Percentiles rank a stretch among this genome's conserved stretches.
These are phyloP conservation scores for Trichonephila clavipes DNA, from an alignment of 1,140 invertebrate species.

Conservation along the genomic window DNA sequence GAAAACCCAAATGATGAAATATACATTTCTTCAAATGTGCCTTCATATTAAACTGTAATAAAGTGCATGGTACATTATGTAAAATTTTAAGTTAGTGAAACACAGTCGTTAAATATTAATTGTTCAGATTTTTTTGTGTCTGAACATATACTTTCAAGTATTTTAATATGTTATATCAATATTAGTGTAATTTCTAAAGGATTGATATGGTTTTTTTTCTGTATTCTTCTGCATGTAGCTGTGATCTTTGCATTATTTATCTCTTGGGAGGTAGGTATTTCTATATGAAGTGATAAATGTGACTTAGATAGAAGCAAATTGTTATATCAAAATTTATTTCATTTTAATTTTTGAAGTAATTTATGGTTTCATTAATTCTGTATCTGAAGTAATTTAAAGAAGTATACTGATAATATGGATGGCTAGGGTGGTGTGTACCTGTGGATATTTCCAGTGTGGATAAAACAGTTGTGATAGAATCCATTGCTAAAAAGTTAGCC, in stretches of 20 bases:
- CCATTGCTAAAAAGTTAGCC: slow-evolving; percentile 73
- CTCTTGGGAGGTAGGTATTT: slow-evolving; percentile 6
- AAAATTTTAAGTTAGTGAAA: slow-evolving; percentile 23
- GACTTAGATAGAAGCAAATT: slow-evolving; percentile 4
- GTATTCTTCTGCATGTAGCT: slow-evolving; percentile 32
- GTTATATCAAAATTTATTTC: background rate
- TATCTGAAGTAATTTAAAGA: background rate
- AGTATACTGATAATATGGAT: slow-evolving; percentile 48
- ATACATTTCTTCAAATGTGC: slow-evolving; percentile 66
- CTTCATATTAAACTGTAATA: slow-evolving; percentile 61
- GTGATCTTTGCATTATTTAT: slow-evolving; percentile 47
- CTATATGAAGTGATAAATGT: slow-evolving; percentile 11
- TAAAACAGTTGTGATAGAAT: slow-evolving; percentile 76
- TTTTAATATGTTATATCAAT: slow-evolving; percentile 28
- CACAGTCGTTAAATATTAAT: background rate
- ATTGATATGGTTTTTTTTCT: background rate
- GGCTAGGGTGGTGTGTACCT: slow-evolving; percentile 72
- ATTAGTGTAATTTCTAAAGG: background rate
- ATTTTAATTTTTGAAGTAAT: background rate
- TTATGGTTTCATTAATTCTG: slow-evolving; percentile 14
- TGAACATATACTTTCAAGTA: background rate
- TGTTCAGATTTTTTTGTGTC: background rate
- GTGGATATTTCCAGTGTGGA: slow-evolving; percentile 74
- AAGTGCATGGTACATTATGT: background rate
- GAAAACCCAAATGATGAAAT: background rate